These are phyloP conservation scores for Tylochromis polylepis DNA, from an alignment of 2,113 vertebrate species.

Conservation along the genomic window DNA sequence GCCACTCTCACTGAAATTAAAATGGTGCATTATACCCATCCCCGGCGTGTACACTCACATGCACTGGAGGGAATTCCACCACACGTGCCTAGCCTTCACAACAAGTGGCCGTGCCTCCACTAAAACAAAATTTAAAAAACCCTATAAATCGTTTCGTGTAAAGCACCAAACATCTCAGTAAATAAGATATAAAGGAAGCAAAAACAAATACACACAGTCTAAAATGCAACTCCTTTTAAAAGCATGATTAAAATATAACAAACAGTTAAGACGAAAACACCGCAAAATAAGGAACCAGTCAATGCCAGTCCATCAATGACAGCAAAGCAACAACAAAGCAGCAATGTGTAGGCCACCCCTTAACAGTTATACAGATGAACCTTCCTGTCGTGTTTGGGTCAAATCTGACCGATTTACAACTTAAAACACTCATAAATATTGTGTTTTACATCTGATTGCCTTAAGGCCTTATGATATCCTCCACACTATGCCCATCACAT, in stretches of 20 bases:
- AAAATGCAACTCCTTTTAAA: background rate
- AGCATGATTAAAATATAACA: background rate
- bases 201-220: background rate
- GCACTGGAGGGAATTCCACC: background rate
- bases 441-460: no score
- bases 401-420: no score
- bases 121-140: background rate
- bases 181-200: background rate
- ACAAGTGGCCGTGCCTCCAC: rapidly evolving
- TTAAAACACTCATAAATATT: no score
- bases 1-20: background rate
- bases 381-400: no score
- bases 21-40: background rate
- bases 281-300: no score
- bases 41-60: background rate
- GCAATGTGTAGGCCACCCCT: no score
- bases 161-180: background rate
- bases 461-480: no score
- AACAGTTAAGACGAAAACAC: no score
- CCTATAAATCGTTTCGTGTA: no score
- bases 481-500: no score
- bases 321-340: background rate
- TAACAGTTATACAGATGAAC: no score
- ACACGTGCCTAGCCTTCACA: background rate
- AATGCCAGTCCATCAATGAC: no score